A percentile compares a stretch with the other conserved stretches of the same genome.
These are phyloP conservation scores for Seriola aureovittata DNA, from an alignment of 2,113 vertebrate species.

Conservation along the genomic window DNA sequence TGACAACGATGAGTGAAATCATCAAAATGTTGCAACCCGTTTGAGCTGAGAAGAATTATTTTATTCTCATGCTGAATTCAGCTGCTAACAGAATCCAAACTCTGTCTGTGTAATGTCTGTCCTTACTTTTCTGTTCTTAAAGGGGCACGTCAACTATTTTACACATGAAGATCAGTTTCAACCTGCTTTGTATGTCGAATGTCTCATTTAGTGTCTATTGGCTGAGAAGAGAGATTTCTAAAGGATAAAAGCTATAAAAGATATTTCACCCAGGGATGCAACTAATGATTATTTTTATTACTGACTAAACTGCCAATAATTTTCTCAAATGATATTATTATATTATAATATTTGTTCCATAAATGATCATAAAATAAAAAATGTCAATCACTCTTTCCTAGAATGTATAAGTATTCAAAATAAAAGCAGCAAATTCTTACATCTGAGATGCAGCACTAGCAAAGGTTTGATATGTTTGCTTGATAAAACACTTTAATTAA, in stretches of 20 bases:
- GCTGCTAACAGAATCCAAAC: neutral
- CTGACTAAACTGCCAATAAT: no score
- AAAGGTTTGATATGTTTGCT: neutral
- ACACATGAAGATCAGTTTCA: neutral
- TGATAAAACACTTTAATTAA: neutral
- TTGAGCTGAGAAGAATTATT: neutral
- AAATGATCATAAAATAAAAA: neutral
- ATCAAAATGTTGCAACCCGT: neutral
- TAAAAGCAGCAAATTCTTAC: neutral
- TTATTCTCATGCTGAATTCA: neutral
- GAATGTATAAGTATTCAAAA: neutral
- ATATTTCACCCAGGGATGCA: neutral
- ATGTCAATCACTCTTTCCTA: no score
- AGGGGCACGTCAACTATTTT: neutral
- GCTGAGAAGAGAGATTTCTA: neutral
- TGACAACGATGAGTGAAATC: slow-evolving; percentile 17
- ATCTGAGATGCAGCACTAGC: no score
- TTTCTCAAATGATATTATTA: neutral
- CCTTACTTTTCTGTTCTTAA: neutral
- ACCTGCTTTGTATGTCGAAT: neutral
- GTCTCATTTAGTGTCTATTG: neutral
- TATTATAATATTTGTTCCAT: neutral
- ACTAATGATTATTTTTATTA: neutral
- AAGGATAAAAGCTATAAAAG: no score
- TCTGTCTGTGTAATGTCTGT: neutral